phyloP scores from a whole-genome alignment of 1,140 invertebrate genomes.

The Phthorimaea operculella region DNA sequence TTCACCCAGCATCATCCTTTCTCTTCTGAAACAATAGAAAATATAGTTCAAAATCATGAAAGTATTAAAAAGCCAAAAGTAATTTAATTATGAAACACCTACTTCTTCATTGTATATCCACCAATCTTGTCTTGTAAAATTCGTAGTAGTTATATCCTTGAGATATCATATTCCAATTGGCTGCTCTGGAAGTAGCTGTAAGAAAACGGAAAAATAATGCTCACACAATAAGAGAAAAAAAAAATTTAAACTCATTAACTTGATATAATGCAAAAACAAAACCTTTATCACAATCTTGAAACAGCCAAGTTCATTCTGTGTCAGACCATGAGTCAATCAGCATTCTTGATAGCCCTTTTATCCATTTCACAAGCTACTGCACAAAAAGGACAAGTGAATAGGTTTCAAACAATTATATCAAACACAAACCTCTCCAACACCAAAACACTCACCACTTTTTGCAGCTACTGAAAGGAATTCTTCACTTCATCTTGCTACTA shows the following conservation, averaged over 20 bases:
- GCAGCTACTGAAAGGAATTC: constrained; percentile 8
- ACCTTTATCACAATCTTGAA: not conserved
- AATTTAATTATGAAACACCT: too few species aligned
- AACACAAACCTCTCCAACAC: constrained; percentile 4
- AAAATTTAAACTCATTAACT: not conserved
- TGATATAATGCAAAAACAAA: not conserved
- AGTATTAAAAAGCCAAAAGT: too few species aligned
- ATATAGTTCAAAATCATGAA: too few species aligned
- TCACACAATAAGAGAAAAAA: not conserved
- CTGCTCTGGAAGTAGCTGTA: not conserved
- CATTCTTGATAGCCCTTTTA: constrained; percentile 20
- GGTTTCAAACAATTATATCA: not conserved
- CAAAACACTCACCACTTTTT: constrained; percentile 18
- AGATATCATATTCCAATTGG: too few species aligned
- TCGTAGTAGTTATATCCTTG: too few species aligned
- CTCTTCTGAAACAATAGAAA: too few species aligned
- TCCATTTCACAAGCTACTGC: constrained; percentile 20
- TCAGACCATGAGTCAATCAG: constrained; percentile 5
- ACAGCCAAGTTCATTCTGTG: not conserved
- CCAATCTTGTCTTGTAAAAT: too few species aligned
- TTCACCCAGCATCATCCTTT: too few species aligned
- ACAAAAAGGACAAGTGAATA: constrained; percentile 18
- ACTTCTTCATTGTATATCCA: too few species aligned
- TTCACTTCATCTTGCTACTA: constrained; percentile 1
- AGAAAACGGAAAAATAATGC: not conserved